phyloP scores from a whole-genome alignment of 2,888 invertebrate genomes.

The Eupithecia exiguata region DNA sequence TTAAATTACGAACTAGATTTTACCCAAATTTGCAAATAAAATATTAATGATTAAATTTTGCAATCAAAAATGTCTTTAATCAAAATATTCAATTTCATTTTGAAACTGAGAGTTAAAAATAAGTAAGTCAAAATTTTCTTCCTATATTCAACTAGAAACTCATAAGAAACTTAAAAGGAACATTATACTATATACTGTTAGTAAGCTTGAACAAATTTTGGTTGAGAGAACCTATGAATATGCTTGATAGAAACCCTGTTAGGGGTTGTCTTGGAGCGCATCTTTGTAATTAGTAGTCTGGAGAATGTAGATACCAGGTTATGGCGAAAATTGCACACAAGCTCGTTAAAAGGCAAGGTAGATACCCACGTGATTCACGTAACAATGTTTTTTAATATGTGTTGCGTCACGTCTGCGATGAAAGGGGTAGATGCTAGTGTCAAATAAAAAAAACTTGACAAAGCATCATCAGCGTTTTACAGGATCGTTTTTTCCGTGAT shows the following conservation, averaged over 20 bases:
- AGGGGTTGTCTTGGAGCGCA: slow-evolving; percentile 17
- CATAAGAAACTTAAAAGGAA: not conserved
- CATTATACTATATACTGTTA: slow-evolving; percentile 3
- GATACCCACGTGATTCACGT: not conserved
- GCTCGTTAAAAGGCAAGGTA: not conserved
- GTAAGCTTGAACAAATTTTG: slow-evolving; percentile 11
- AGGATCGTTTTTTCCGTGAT: no score
- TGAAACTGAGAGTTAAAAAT: not conserved
- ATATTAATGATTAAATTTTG: not conserved
- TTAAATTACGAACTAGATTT: not conserved
- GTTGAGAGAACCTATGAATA: slow-evolving; percentile 16
- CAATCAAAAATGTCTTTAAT: not conserved
- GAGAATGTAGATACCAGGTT: not conserved
- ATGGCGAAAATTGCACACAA: not conserved
- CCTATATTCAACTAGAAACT: not conserved
- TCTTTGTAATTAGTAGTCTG: slow-evolving; percentile 13
- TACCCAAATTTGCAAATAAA: not conserved
- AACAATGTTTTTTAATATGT: not conserved
- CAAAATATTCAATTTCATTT: not conserved
- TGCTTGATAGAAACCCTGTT: slow-evolving; percentile 22
- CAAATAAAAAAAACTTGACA: no score
- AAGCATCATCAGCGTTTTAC: no score
- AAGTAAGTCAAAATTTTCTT: not conserved
- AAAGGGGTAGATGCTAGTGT: no score
- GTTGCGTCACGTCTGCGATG: no score